phyloP scores from a whole-genome alignment of 1,140 invertebrate genomes.

The Gryllus bimaculatus region DNA sequence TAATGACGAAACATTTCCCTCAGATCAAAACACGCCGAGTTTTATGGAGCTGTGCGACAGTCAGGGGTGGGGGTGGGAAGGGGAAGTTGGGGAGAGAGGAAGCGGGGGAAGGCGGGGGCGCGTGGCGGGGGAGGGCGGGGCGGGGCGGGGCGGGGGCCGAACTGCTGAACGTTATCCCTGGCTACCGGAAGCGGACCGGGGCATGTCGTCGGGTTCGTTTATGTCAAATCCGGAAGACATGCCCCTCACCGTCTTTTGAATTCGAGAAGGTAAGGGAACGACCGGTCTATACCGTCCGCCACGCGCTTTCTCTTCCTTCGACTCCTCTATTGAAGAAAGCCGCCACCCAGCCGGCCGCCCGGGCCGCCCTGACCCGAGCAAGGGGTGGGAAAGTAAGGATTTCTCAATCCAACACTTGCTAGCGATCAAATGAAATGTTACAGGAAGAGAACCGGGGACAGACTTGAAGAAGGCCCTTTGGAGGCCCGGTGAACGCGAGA shows the following conservation, averaged over 20 bases:
- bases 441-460: neutral
- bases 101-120: too few relatives aligned
- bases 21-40: neutral
- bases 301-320: neutral
- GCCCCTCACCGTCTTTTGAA: neutral
- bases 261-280: neutral
- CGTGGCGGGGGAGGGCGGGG: too few relatives aligned
- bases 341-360: too few relatives aligned
- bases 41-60: neutral
- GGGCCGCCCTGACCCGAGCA: neutral
- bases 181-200: neutral
- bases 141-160: neutral
- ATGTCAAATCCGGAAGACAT: neutral
- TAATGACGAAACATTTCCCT: neutral
- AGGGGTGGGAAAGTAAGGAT: neutral
- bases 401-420: constrained; percentile 11
- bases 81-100: neutral
- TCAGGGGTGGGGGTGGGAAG: neutral
- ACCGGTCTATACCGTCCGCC: neutral
- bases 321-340: neutral
- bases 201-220: neutral
- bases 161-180: neutral
- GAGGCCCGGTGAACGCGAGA: neutral
- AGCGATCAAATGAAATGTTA: constrained; percentile 11
- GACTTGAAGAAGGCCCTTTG: neutral